A percentile compares a stretch with the other conserved stretches of the same genome.
Evolutionary conservation across 2,888 invertebrate genomes (phyloP).

Genomic region (Frankliniella intonsa): DNA sequence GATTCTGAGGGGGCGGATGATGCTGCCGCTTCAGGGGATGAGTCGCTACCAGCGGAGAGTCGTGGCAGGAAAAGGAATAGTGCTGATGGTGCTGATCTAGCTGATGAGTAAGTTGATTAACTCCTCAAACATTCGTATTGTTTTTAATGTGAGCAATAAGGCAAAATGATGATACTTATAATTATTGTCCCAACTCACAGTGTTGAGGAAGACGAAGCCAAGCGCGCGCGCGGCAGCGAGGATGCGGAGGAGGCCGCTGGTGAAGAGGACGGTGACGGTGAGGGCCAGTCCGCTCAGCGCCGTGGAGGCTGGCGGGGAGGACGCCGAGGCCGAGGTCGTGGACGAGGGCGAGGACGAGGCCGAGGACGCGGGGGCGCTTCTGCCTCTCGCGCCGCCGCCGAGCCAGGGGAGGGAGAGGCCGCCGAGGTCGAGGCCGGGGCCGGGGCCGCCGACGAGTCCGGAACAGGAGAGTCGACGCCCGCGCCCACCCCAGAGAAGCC

Average conservation of each 20-base stretch:
- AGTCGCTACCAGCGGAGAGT: neutral
- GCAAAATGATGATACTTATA: neutral
- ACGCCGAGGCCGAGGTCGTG: slow-evolving; percentile 29
- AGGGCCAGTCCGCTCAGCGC: neutral
- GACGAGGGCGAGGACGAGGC: slow-evolving; percentile 33
- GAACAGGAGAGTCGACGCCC: neutral
- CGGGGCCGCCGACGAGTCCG: neutral
- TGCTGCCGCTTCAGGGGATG: neutral
- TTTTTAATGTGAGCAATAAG: neutral
- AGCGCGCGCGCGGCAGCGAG: slow-evolving; percentile 31
- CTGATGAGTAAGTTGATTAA: slow-evolving; percentile 37
- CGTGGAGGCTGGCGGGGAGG: slow-evolving; percentile 16
- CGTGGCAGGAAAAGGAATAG: slow-evolving; percentile 31
- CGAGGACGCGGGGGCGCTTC: neutral
- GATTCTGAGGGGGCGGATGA: slow-evolving; percentile 16
- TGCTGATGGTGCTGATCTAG: slow-evolving; percentile 29
- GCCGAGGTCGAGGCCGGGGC: neutral
- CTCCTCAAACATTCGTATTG: neutral
- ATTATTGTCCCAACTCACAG: neutral
- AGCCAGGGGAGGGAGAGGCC: neutral
- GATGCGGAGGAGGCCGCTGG: slow-evolving; percentile 40
- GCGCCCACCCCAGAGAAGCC: slow-evolving; percentile 1
- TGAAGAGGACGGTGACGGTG: slow-evolving; percentile 37
- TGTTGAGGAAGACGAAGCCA: neutral
- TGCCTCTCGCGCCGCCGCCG: neutral